Percentiles rank a stretch among this genome's conserved stretches.
phyloP scores from a whole-genome alignment of 2,797 vertebrate species.

The Pteronotus mesoamericanus region DNA sequence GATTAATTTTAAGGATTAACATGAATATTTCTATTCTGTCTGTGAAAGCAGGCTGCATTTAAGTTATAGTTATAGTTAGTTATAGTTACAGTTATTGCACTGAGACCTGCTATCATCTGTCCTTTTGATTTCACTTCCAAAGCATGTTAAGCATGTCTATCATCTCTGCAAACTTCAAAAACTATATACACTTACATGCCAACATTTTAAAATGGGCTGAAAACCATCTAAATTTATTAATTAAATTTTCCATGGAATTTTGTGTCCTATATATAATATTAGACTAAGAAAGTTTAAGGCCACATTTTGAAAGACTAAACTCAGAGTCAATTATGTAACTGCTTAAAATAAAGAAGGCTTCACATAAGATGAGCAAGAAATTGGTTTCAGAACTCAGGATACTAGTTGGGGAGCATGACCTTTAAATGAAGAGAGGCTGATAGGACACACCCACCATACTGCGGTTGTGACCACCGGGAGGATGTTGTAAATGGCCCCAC shows the following conservation, averaged over 20 bases:
- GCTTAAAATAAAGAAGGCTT: background rate
- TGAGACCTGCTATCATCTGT: background rate
- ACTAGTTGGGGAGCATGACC: background rate
- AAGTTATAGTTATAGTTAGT: background rate
- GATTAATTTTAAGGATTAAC: background rate
- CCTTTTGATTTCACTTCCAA: background rate
- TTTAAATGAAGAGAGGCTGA: background rate
- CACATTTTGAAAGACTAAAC: background rate
- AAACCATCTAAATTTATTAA: background rate
- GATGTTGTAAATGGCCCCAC: no score
- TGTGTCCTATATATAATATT: background rate
- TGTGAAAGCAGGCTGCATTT: background rate
- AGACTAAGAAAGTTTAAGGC: background rate
- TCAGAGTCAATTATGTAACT: background rate
- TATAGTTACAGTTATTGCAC: background rate
- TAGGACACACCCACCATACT: no score
- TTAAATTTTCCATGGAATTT: background rate
- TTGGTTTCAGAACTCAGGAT: background rate
- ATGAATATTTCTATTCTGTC: background rate
- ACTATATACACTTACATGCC: background rate
- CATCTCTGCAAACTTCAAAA: background rate
- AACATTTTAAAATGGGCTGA: background rate
- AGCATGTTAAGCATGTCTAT: background rate
- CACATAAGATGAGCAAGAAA: background rate
- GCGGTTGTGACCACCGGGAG: background rate